A percentile compares a stretch with the other conserved stretches of the same genome.
Conservation (phyloP, 2,797 vertebrate species). For the Semotilus atromaculatus region DNA sequence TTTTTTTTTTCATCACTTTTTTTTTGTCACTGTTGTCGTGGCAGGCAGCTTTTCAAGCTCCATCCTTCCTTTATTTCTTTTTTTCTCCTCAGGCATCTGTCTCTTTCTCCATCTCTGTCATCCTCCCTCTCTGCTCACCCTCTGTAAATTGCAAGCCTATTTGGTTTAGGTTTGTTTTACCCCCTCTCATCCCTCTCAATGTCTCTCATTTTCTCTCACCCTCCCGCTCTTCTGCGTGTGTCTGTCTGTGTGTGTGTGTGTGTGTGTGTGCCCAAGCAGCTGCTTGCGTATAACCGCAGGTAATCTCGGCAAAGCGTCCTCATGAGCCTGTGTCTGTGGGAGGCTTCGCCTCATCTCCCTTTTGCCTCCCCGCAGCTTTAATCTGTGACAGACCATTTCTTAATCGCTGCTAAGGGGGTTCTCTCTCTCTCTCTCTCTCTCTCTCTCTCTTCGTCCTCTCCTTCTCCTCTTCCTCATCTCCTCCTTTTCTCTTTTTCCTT, state of each 20-base stretch:
- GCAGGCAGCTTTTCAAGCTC: constrained; percentile 73
- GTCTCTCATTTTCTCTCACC: constrained; percentile 64
- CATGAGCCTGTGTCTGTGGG: constrained; percentile 78
- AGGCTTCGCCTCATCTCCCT: constrained; percentile 81
- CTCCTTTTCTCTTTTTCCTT: constrained; percentile 59
- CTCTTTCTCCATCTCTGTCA: constrained; percentile 61
- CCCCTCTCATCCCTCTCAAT: constrained; percentile 70
- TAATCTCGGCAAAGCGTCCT: constrained; percentile 83
- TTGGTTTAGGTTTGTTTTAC: constrained; percentile 82
- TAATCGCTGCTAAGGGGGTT: constrained; percentile 85
- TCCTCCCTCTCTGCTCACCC: constrained; percentile 58
- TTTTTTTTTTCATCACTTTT: constrained; percentile 74
- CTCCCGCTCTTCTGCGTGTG: constrained; percentile 49
- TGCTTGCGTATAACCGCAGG: constrained; percentile 84
- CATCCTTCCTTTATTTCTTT: constrained; percentile 59
- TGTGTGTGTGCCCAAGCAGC: constrained; percentile 68
- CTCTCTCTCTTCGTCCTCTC: constrained; percentile 60
- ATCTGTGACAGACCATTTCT: constrained; percentile 88
- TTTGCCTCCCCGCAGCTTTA: constrained; percentile 83
- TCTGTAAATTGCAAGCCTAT: constrained; percentile 78
- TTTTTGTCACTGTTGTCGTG: constrained; percentile 76
- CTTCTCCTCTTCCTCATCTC: constrained; percentile 61
- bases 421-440: constrained; percentile 66
- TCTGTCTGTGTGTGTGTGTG: constrained; percentile 58
- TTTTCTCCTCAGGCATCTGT: constrained; percentile 63